Evolutionary conservation across 1,140 invertebrate species (phyloP), one percentile per base, ranked within the genome.

Genomic region (Dryas iulia): DNA sequence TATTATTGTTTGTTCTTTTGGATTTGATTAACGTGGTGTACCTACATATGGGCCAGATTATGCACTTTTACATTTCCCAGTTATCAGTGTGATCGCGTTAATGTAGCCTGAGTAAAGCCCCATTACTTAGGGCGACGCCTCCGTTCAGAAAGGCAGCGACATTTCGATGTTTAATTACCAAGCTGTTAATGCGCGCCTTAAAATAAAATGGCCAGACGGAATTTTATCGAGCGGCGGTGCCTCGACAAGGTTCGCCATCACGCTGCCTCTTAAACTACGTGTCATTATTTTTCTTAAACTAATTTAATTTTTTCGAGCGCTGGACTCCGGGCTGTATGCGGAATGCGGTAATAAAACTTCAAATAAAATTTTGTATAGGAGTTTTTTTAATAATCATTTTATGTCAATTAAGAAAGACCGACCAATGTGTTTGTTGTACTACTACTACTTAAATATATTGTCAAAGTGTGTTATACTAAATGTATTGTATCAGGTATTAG

Each of bases 141-240:
- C 65, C 54, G 72, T 68, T 69, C 77, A 69, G 71, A 71, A 65
- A 69, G 60, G 76, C 75, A 69, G 71, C 78, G 77, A 87, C 82
- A 84, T 86, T 84, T 84, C 81, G 85, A 82, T 86, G 83, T 79
- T 86, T 88, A 88, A 88, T 88, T 86, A 86, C 84, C 53, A 58
- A 60, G 75, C 69, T 81, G 83, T 86, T 86, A 86, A 86, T 84
- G 83, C 76, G 70, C 76, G 74, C 76, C 75, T 83, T 80, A 73
- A 82, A 86, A 85, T 85, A 87, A 87, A 84, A 83, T 73, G 71
- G 72, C 73, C 75, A 77, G 77, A 81, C 71, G 79, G 77, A 78
- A 84, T 84, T 80, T 86, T 83, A 81, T 86, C 80, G 75, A 75
- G 69, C 71, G 56, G 59, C 65, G 74, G 26, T 59, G 57, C 12